These are phyloP conservation scores for Tonatia bakeri DNA, from an alignment of 2,113 vertebrate genomes.

Conservation along the genomic window DNA sequence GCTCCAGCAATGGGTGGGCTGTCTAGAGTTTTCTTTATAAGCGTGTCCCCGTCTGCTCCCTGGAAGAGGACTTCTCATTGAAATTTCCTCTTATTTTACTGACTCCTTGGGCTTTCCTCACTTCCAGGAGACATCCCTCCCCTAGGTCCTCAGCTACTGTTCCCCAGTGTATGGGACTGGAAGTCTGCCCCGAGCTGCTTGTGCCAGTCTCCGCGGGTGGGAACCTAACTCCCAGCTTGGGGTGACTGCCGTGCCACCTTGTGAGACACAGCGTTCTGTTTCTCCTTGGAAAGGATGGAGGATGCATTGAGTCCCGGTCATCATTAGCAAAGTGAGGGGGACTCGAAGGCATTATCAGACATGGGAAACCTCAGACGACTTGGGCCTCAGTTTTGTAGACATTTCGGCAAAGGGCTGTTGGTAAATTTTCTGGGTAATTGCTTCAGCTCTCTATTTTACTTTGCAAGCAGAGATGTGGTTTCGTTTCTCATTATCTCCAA, in stretches of 20 bases:
- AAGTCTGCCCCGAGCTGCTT: background rate
- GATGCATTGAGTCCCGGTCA: background rate
- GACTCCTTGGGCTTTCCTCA: background rate
- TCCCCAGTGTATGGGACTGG: background rate
- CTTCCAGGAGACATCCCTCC: background rate
- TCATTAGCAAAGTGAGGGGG: background rate
- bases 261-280: background rate
- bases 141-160: background rate
- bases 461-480: constrained; percentile 43
- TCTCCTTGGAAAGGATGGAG: background rate
- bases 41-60: background rate
- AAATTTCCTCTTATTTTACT: background rate
- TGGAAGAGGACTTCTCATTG: background rate
- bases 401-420: background rate
- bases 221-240: background rate
- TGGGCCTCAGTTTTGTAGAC: background rate
- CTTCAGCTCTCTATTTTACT: constrained; percentile 28
- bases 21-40: background rate
- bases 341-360: background rate
- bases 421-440: constrained; percentile 39
- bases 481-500: constrained; percentile 19
- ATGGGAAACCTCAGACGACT: background rate
- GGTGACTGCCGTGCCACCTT: background rate
- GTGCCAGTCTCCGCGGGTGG: background rate
- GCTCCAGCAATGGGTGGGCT: background rate